Evolutionary conservation across 1,140 invertebrate genomes (phyloP), one percentile per base, ranked within the genome.

Genomic region (Neodiprion pinetum): DNA sequence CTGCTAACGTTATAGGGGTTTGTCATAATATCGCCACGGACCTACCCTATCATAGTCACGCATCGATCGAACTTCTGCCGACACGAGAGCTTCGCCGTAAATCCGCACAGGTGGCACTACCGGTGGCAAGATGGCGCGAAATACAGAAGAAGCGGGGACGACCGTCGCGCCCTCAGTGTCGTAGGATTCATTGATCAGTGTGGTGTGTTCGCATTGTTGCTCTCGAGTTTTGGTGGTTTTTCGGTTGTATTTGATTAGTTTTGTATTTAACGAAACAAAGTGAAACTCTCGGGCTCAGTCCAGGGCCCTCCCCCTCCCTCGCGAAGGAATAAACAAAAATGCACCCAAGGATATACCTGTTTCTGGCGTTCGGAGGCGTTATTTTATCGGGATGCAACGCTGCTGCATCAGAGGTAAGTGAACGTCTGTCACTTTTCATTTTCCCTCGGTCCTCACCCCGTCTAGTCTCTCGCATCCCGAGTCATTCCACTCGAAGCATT

Each of bases 111-210:
- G 9, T 61, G 53, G 53, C 11, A 9, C 53, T 9, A 61, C 8
- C 53, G 53, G 11, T 61, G 53, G 9, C 8, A 75, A 70, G 70
- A 80, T 80, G 75, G 78, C 77, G 72, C 61, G 72, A 66, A 48
- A 72, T 67, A 50, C 67, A 53, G 67, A 53, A 70, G 72, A 76
- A 75, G 67, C 75, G 80, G 76, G 74, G 53, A 17, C 81, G 81
- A 82, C 80, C 76, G 81, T 75, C 73, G 82, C 83, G 83, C 83
- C 83, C 80, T 78, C 82, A 85, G 83, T 85, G 80, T 85, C 82
- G 79, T 81, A 78, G 80, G 82, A 79, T 80, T 85, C 83, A 85
- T 85, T 81, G 83, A 85, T 85, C 82, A 85, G 83, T 85, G 83
- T 83, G 79, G 83, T 85, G 83, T 79, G 81, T 82, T 82, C 82